phyloP scores from a whole-genome alignment of 2,113 vertebrate species.

The Caloenas nicobarica region DNA sequence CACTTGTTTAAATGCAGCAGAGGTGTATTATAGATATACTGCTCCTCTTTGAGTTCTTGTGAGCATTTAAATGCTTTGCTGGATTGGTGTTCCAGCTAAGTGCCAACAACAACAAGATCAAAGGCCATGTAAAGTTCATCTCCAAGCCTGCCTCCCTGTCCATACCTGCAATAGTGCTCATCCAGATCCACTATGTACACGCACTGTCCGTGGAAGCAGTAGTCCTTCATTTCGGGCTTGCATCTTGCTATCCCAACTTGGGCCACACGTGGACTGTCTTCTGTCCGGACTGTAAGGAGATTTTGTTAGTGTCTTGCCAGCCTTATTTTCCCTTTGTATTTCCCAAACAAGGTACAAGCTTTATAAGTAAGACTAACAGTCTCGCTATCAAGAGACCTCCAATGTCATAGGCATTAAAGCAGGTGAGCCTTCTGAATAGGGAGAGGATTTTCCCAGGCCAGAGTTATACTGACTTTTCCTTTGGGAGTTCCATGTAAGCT shows the following conservation, averaged over 20 bases:
- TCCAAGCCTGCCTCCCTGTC: not conserved
- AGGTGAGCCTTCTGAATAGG: not conserved
- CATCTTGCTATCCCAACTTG: slow-evolving; percentile 69
- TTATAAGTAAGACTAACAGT: not conserved
- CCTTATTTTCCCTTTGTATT: not conserved
- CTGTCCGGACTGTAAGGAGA: slow-evolving; percentile 69
- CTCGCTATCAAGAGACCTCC: not conserved
- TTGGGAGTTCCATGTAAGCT: not conserved
- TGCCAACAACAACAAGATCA: not conserved
- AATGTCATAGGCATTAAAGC: not conserved
- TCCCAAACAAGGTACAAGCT: not conserved
- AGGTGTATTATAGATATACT: fast-evolving
- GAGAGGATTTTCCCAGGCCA: not conserved
- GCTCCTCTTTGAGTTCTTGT: not conserved
- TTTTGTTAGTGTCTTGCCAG: not conserved
- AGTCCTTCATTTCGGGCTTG: slow-evolving; percentile 72
- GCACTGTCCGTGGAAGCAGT: slow-evolving; percentile 79
- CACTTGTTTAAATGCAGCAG: not conserved
- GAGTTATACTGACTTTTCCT: not conserved
- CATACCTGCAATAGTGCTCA: slow-evolving; percentile 75
- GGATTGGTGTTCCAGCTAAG: not conserved
- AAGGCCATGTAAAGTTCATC: fast-evolving
- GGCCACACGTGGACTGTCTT: slow-evolving; percentile 66
- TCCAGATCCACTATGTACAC: slow-evolving; percentile 74
- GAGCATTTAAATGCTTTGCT: not conserved